phyloP scores from a whole-genome alignment of 2,888 invertebrate species.

The Carabus problematicus region DNA sequence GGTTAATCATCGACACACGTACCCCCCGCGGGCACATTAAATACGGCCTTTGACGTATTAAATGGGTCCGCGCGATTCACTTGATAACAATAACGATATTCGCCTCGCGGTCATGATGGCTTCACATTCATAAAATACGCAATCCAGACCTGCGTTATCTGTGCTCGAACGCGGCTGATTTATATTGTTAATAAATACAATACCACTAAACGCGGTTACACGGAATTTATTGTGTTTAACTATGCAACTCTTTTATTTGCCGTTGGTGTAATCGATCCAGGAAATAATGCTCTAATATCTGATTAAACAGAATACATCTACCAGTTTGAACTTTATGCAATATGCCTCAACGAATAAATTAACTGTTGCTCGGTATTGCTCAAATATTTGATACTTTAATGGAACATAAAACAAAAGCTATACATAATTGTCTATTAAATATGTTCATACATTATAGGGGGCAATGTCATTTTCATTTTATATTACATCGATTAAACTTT shows the following conservation, averaged over 20 bases:
- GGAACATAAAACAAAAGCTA: too few relatives aligned
- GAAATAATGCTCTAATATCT: slow-evolving; percentile 10
- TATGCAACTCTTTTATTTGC: too few relatives aligned
- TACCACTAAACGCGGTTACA: slow-evolving; percentile 15
- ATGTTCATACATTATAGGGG: too few relatives aligned
- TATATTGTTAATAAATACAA: slow-evolving; percentile 24
- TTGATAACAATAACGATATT: slow-evolving; percentile 25
- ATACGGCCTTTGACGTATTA: slow-evolving; percentile 10
- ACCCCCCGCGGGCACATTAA: slow-evolving; percentile 7
- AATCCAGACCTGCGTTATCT: slow-evolving; percentile 21
- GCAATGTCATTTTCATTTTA: too few relatives aligned
- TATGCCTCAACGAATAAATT: too few relatives aligned
- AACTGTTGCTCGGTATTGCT: too few relatives aligned
- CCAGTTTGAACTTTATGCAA: too few relatives aligned
- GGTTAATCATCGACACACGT: slow-evolving; percentile 20
- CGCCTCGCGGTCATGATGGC: slow-evolving; percentile 7
- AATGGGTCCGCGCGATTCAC: slow-evolving; percentile 17
- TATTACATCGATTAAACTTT: too few relatives aligned
- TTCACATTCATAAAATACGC: background rate
- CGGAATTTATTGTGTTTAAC: slow-evolving; percentile 1
- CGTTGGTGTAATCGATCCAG: slow-evolving; percentile 17
- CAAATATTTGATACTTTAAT: too few relatives aligned
- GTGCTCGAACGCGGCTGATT: slow-evolving; percentile 16
- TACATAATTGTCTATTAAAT: too few relatives aligned
- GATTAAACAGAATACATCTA: background rate